Base-by-base conservation (phyloP, 2,888 invertebrate species). In the Tenthredo scrophulariae region DNA sequence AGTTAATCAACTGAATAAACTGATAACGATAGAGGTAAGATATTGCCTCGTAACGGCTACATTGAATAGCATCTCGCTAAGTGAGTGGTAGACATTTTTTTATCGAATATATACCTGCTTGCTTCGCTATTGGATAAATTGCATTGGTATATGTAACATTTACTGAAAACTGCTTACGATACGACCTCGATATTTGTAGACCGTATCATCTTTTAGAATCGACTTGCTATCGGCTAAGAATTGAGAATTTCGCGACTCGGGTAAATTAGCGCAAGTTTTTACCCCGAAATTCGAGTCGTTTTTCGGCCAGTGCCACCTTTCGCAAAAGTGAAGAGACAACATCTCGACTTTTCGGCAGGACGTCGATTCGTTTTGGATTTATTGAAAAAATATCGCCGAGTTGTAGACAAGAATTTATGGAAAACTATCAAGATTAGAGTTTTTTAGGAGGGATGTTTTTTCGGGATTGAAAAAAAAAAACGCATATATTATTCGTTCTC, bases 1-100 rank as follows among this genome's bases (percentile, higher is more conserved):
- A 89, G 87, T 89, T 88, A 89, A 89, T 89, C 89, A 88, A 87
- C 87, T 87, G 89, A 87, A 87, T 85, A 87, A 85, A 83, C 85
- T 86, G 89, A 89, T 89, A 89, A 89, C 88, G 87, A 86, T 84
- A 86, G 84, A 74, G 58, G 80, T 58, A 80, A 80, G 80, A 80
- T 80, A 80, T 80, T 62, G 80, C 80, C 80, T 80, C 80, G 80
- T 58, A 80, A 58, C 58, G 58, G 40, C 58, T 40, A 62, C 80
- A 40, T 80, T 80, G 80, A 80, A 80, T 40, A 62, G 37, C 40
- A 62, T 40, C 80, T 29, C 58, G 62, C 77, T 77, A 77, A 77
- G 77, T 77, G 50, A 77, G 77, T 54, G 54, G 50, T 26, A 54
- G 54, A 77, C 26, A 29, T 46, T 77, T 29, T 50, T 77, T 54